A percentile compares a stretch with the other conserved stretches of the same genome.
These are phyloP conservation scores for Campodea augens DNA, from an alignment of 1,140 invertebrate genomes.

Conservation along the genomic window DNA sequence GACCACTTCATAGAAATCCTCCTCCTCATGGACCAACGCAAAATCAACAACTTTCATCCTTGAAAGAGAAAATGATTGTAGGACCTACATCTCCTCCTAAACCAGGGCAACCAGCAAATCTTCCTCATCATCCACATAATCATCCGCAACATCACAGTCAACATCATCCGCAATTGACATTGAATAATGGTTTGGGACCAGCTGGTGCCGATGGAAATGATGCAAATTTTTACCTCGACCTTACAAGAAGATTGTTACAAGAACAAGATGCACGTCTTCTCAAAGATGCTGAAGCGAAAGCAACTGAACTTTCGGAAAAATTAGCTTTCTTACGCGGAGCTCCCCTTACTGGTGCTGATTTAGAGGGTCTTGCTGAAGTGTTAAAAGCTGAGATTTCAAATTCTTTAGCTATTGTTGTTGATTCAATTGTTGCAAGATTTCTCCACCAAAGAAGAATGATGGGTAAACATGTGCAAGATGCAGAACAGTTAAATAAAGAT, in stretches of 20 bases:
- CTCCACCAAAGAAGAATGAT: constrained; percentile 55
- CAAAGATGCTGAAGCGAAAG: constrained; percentile 20
- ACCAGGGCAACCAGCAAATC: constrained; percentile 20
- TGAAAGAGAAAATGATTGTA: too few relatives aligned
- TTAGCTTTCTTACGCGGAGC: constrained; percentile 25
- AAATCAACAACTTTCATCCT: too few relatives aligned
- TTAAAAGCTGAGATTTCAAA: constrained; percentile 76
- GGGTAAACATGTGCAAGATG: constrained; percentile 49
- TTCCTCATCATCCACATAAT: constrained; percentile 20
- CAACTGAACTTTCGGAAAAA: constrained; percentile 19
- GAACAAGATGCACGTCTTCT: constrained; percentile 15
- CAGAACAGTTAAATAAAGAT: constrained; percentile 57
- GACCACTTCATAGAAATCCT: too few relatives aligned
- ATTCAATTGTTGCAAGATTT: constrained; percentile 66
- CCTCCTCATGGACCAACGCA: too few relatives aligned
- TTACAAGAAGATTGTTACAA: constrained; percentile 8
- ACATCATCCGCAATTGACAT: constrained; percentile 6
- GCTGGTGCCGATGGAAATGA: neutral
- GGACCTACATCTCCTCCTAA: too few relatives aligned
- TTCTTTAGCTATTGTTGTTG: constrained; percentile 64
- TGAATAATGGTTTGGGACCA: neutral
- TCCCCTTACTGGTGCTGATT: constrained; percentile 46
- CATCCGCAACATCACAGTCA: constrained; percentile 18
- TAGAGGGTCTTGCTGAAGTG: constrained; percentile 69
- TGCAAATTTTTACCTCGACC: constrained; percentile 7